A percentile compares a stretch with the other conserved stretches of the same genome.
Evolutionary conservation across 2,888 invertebrate species (phyloP).

Genomic region (Drosophila histrio): DNA sequence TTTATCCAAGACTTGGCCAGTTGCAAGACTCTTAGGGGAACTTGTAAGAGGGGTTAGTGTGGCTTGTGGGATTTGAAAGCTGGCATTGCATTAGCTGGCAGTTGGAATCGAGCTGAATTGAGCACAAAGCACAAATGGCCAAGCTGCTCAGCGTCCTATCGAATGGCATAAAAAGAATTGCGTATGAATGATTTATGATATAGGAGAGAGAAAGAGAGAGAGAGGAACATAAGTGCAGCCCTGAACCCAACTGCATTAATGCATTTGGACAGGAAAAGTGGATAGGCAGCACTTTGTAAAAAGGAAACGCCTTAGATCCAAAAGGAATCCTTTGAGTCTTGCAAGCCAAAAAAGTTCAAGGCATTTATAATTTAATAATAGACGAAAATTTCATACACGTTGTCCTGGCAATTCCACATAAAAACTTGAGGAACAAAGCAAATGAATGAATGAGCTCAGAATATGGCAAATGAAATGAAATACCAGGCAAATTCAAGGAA

Average conservation of each 20-base stretch:
- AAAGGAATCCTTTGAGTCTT: background rate
- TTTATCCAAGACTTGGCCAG: constrained; percentile 60
- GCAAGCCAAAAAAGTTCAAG: background rate
- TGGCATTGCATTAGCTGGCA: constrained; percentile 42
- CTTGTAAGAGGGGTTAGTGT: background rate
- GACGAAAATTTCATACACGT: constrained; percentile 18
- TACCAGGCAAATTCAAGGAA: constrained; percentile 26
- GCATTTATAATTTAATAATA: constrained; percentile 18
- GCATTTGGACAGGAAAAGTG: constrained; percentile 46
- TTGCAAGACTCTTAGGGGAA: constrained; percentile 12
- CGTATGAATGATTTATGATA: constrained; percentile 74
- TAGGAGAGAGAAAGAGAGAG: background rate
- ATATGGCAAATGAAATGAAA: constrained; percentile 37
- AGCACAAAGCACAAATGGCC: constrained; percentile 21
- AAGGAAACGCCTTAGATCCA: constrained; percentile 14
- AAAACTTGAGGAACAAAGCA: constrained; percentile 21
- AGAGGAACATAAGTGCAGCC: background rate
- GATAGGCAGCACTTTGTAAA: constrained; percentile 25
- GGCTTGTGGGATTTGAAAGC: constrained; percentile 39
- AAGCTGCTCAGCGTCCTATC: constrained; percentile 53
- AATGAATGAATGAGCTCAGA: constrained; percentile 34
- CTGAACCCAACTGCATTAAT: constrained; percentile 37
- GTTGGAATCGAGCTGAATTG: constrained; percentile 15
- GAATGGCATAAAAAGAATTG: constrained; percentile 58
- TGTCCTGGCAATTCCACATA: constrained; percentile 12